Percentiles rank a stretch among this genome's conserved stretches.
Conservation (phyloP, 2,113 vertebrate species). For the Myrmecophaga tridactyla region DNA sequence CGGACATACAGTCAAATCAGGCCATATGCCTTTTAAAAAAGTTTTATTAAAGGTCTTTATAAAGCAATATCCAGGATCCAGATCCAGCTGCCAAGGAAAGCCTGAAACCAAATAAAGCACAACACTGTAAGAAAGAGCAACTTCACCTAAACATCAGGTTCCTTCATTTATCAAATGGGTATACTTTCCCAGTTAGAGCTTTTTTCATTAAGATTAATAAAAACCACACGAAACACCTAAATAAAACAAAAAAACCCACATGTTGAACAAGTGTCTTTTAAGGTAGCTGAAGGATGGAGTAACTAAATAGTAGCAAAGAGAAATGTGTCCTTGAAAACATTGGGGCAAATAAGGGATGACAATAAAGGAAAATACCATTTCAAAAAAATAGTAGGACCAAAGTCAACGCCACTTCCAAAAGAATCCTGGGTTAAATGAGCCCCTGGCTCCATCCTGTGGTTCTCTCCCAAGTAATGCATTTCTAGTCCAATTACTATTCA, state of each 20-base stretch:
- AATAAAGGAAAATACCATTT: background rate
- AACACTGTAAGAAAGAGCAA: constrained; percentile 45
- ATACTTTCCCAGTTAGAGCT: background rate
- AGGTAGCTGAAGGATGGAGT: background rate
- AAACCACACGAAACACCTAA: background rate
- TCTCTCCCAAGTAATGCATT: background rate
- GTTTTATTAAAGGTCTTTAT: constrained; percentile 84
- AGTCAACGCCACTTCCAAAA: background rate
- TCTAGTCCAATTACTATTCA: background rate
- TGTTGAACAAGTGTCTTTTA: background rate
- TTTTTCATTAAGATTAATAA: background rate
- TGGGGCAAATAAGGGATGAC: background rate
- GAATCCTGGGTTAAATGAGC: background rate
- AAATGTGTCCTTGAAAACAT: background rate
- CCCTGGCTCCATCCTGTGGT: background rate
- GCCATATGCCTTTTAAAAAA: constrained; percentile 42
- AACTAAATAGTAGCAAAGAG: background rate
- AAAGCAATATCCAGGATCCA: constrained; percentile 70
- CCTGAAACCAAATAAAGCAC: constrained; percentile 76
- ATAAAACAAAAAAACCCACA: background rate
- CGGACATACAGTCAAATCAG: constrained; percentile 7
- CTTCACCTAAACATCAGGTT: background rate
- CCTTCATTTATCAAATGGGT: background rate
- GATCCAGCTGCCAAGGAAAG: constrained; percentile 67
- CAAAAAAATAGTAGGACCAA: background rate